phyloP scores from a whole-genome alignment of 2,888 invertebrate species.

The Orthosia gothica region DNA sequence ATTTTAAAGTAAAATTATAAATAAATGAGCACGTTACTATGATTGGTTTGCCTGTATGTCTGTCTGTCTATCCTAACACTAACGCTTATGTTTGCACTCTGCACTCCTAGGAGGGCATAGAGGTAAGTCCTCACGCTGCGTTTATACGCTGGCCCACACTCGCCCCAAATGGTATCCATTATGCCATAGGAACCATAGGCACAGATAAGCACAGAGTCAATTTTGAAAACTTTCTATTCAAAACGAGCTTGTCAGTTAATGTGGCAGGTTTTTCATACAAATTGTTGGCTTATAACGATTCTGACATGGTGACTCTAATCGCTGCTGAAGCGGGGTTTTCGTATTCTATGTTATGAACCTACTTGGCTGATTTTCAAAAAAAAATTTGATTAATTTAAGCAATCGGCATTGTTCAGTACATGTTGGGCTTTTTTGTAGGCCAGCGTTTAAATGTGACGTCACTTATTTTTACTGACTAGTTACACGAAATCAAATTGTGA shows the following conservation, averaged over 20 bases:
- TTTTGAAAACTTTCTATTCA: background rate
- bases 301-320: no score
- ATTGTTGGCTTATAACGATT: no score
- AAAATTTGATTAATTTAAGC: background rate
- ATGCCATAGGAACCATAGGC: background rate
- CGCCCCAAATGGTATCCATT: background rate
- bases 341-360: background rate
- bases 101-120: conserved; percentile 90
- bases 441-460: conserved; percentile 45
- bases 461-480: conserved; percentile 33
- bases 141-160: conserved; percentile 55
- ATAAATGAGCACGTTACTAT: conserved; percentile 77
- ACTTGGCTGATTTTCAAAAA: background rate
- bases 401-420: background rate
- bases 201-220: background rate
- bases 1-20: conserved; percentile 13
- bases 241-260: background rate
- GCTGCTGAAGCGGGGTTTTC: no score
- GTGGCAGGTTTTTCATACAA: background rate
- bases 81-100: conserved; percentile 86
- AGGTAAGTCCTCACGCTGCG: conserved; percentile 83
- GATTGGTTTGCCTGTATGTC: conserved; percentile 85
- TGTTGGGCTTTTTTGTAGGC: background rate
- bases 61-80: conserved; percentile 85
- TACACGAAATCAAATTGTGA: conserved; percentile 15